Base-by-base conservation (phyloP, 2,113 vertebrate genomes). In the Leptocoma aspasia region DNA sequence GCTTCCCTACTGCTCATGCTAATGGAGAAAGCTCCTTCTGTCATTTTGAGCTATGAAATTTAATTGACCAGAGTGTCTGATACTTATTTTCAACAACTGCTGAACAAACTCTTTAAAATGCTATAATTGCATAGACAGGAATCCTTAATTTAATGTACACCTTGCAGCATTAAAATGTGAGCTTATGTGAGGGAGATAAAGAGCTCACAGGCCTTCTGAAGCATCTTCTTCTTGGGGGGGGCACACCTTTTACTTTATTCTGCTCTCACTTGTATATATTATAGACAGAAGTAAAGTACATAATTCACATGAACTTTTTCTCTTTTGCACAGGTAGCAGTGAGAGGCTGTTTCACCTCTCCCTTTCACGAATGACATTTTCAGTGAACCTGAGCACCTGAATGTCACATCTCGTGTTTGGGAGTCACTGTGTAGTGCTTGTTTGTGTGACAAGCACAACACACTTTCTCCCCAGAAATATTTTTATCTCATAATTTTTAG, bases 21-120 rank as follows among this genome's bases (percentile, higher is more conserved):
- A 90, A 97, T 86, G 64, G 56, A 89, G 71, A 89, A 83, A 53
- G n/a, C n/a, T 83, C 47, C 71, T 91, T 85, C 93, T 92, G 76
- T 92, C 2, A 0, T 86, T 86, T 92, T 65, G 44, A 95, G 82
- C 61, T 75, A 53, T 90, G 90, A 96, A 96, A 92, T 96, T 86
- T 95, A 95, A 95, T 95, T 96, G 79, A 69, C 56, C 88, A 90
- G 56, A 76, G 57, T 82, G 80, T 56, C 64, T 89, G 85, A 78
- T 92, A 92, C 72, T 96, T 93, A 86, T 94, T 97, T 96, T 90
- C 82, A 95, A 90, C 82, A 94, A 89, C 93, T 96, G 86, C 92
- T 96, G 85, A 94, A 86, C 82, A 93, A 96, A 97, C 79, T 86
- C 82, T 94, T 94, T 92, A 84, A 94, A 96, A 78, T 82, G 52